Evolutionary conservation across 2,888 invertebrate genomes (phyloP), one percentile per base, ranked within the genome.

Genomic region (Caenorhabditis wallacei): DNA sequence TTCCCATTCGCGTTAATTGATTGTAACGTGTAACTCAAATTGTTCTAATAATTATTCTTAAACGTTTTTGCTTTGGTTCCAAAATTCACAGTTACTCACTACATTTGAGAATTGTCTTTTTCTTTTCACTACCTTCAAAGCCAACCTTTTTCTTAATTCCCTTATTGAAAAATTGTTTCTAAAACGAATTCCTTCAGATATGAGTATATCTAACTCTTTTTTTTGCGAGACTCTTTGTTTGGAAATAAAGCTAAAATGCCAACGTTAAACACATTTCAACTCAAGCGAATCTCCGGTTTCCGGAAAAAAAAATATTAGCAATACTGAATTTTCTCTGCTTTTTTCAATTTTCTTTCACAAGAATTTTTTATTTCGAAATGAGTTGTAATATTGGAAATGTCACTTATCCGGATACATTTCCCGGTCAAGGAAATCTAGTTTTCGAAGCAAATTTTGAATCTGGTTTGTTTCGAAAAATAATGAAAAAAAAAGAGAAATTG

Each of bases 391-490:
- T 93, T 63, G 93, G 93, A 37, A 93, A 93, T 91, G 92, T 93
- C 18, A 92, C 91, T 87, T 92, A 93, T 54, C 92, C 84, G 2
- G 79, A 68, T n/a, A 53, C 20, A 16, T 86, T 89, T 69, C 92
- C 93, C 43, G 92, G 92, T 80, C 92, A 92, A 84, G 93, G 93
- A 54, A 92, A 93, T 84, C 88, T 93, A 4, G 92, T 93, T 37
- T 93, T 94, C 90, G 93, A 94, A 91, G 93, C 93, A 20, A 92
- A 92, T 82, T 93, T 93, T 90, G 93, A 93, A 88, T 92, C 93
- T 89, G 93, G 93, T 93, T 88, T 20, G 63, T 48, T 30, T 30
- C 20, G 22, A 37, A 24, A 24, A 54, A 13, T 10, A 40, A 13
- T 18, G 2, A 57, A 16, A 18, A n/a, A 30, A 5, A 61, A 26